These are phyloP conservation scores for Pseudococcus viburni DNA, from an alignment of 2,888 invertebrate species.

Conservation along the genomic window DNA sequence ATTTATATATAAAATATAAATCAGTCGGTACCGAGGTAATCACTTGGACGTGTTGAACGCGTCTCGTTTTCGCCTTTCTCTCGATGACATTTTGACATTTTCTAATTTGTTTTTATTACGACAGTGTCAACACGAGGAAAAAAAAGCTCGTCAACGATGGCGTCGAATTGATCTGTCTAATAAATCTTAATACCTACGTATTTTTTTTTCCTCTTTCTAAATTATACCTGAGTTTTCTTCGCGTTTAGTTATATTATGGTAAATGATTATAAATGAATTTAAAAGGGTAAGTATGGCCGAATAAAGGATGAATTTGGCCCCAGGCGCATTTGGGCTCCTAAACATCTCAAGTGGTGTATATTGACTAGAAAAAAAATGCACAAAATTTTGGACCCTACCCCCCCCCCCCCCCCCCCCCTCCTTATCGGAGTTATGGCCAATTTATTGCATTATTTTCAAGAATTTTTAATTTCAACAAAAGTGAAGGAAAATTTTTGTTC, in stretches of 20 bases:
- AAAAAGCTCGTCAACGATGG: slow-evolving; percentile 17
- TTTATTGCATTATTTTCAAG: too few species aligned
- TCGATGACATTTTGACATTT: slow-evolving; percentile 49
- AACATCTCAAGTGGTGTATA: too few species aligned
- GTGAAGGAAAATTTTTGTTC: too few species aligned
- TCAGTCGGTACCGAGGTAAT: slow-evolving; percentile 44
- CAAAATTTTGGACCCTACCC: too few species aligned
- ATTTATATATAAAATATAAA: slow-evolving; percentile 35
- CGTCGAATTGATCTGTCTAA: slow-evolving; percentile 41
- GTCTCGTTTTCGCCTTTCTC: slow-evolving; percentile 32
- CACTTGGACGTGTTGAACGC: slow-evolving; percentile 37
- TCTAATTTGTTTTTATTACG: slow-evolving; percentile 44
- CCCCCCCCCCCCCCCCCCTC: too few species aligned
- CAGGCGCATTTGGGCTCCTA: too few species aligned
- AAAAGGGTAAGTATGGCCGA: too few species aligned
- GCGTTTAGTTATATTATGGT: background rate
- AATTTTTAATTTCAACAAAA: too few species aligned
- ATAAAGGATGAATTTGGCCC: too few species aligned
- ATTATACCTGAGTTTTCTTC: background rate
- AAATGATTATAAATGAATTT: slow-evolving; percentile 36
- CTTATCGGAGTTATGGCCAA: too few species aligned
- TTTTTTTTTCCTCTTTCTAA: background rate
- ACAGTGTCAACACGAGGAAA: slow-evolving; percentile 2
- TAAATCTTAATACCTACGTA: slow-evolving; percentile 14
- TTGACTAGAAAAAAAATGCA: too few species aligned